A percentile compares a stretch with the other conserved stretches of the same genome.
Evolutionary conservation across 2,888 invertebrate species (phyloP).

Genomic region (Phyto melanocephala): DNA sequence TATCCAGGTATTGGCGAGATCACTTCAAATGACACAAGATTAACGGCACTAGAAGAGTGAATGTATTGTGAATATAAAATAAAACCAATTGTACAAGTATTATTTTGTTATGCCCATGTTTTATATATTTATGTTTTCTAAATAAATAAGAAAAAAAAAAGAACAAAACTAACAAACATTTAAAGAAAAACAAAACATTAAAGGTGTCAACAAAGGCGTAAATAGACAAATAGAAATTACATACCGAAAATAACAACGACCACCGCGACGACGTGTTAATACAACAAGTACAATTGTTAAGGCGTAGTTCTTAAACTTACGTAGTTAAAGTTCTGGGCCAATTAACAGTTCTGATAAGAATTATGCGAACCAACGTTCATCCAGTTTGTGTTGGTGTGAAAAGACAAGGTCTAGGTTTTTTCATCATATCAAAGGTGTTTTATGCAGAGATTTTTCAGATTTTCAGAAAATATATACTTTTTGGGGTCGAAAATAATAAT

Average conservation of each 20-base stretch:
- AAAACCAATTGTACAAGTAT: not conserved
- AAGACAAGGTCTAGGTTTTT: too few relatives aligned
- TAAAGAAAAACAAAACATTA: not conserved
- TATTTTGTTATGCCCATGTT: too few relatives aligned
- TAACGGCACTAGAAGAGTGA: not conserved
- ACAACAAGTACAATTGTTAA: not conserved
- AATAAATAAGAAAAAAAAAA: not conserved
- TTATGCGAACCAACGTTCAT: too few relatives aligned
- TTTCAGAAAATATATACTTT: too few relatives aligned
- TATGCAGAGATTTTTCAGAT: too few relatives aligned
- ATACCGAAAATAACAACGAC: constrained; percentile 9
- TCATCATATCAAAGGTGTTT: too few relatives aligned
- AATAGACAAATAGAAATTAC: not conserved
- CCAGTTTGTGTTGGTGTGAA: too few relatives aligned
- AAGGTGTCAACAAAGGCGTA: constrained; percentile 1
- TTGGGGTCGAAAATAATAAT: too few relatives aligned
- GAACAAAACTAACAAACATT: not conserved
- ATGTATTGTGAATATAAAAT: constrained; percentile 20
- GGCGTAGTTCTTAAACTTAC: not conserved
- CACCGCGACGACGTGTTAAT: not conserved
- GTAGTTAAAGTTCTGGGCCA: too few relatives aligned
- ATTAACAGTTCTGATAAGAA: too few relatives aligned
- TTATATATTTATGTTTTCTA: too few relatives aligned
- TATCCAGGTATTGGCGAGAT: not conserved
- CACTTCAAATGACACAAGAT: constrained; percentile 8